phyloP scores from a whole-genome alignment of 2,113 vertebrate species.

The Bombycilla garrulus region DNA sequence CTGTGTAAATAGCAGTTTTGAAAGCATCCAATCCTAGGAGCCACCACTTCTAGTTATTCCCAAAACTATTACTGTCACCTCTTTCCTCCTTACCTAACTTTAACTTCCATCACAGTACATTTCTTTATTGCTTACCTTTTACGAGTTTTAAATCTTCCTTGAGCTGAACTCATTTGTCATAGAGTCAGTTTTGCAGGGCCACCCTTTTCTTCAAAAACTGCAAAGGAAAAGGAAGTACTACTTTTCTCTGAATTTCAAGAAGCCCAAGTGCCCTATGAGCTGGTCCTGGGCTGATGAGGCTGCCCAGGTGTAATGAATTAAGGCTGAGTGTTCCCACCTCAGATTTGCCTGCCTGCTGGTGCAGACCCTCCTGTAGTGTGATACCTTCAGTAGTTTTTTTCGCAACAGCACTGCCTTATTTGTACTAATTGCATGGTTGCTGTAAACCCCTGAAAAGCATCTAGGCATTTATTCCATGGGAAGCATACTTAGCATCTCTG shows the following conservation, averaged over 20 bases:
- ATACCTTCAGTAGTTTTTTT: neutral
- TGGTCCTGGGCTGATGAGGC: neutral
- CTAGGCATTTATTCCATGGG: neutral
- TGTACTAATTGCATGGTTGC: neutral
- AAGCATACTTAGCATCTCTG: neutral
- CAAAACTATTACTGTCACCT: neutral
- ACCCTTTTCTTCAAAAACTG: neutral
- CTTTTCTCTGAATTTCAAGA: neutral
- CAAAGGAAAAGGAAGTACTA: accelerated
- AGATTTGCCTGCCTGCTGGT: neutral
- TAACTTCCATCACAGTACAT: neutral
- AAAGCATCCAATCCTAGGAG: neutral
- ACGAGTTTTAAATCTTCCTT: neutral
- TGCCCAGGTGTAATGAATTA: neutral
- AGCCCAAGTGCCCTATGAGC: accelerated
- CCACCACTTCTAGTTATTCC: neutral
- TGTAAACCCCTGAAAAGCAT: neutral
- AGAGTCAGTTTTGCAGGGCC: neutral
- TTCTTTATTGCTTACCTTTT: neutral
- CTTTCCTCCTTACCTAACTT: neutral
- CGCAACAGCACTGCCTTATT: neutral
- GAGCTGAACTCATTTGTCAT: neutral
- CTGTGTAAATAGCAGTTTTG: neutral
- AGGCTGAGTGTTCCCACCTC: neutral
- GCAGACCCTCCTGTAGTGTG: neutral